Evolutionary conservation across 2,888 invertebrate genomes (phyloP), one percentile per base, ranked within the genome.

Genomic region (Baccha elongata): DNA sequence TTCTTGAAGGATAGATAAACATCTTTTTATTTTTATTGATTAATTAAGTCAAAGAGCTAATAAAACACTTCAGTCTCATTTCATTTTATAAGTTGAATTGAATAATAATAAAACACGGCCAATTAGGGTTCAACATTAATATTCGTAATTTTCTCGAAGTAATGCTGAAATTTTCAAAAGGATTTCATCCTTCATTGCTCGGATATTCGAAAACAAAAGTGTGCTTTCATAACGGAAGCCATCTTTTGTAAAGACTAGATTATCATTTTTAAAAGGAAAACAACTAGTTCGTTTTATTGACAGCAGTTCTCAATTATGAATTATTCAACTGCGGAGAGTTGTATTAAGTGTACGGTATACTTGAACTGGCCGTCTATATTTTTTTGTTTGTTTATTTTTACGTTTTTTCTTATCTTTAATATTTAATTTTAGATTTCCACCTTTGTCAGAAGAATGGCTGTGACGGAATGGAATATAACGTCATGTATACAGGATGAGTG

Each of bases 371-470:
- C 13, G n/a, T 35, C 8, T 11, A 8, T 35, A 23, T 40, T 42
- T 42, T 58, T 26, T 17, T 42, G 3, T 23, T 15, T 40, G 3
- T 23, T 15, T 40, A 8, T 35, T 23, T 37, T 26, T 15, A 17
- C 10, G n/a, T 35, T 58, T 58, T 8, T 44, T 32, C 2, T n/a
- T 17, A 17, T 53, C 60, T 67, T 81, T 65, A 81, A 81, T 81
- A 75, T 81, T 81, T 81, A 81, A 81, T 81, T 81, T 65, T 60
- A 81, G 71, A 67, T 81, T 81, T 71, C 44, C 52, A 60, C 71
- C 75, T 65, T 64, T 10, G 37, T 37, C 4, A 32, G 23, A 19
- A 69, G 58, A 17, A 1, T 10, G 7, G 69, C 53, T 60, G 32
- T 23, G 52, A 79, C 52, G 60, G 17, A 48, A 21, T 13, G 26